Conservation (phyloP, 2,113 vertebrate genomes). For the Oxyura jamaicensis region DNA sequence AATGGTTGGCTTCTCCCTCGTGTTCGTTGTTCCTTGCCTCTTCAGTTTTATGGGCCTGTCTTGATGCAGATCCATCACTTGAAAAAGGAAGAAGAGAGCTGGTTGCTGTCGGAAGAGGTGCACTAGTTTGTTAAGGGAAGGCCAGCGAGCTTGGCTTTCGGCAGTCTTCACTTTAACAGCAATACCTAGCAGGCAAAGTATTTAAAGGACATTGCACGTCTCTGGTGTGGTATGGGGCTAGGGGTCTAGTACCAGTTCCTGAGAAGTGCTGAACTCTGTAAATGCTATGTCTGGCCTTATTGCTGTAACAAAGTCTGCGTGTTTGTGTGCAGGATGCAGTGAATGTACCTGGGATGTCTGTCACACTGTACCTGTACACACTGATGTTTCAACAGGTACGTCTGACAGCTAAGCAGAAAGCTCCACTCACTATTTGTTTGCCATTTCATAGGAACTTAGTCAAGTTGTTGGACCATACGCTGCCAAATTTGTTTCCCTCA, state of each 20-base stretch:
- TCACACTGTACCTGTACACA: constrained; percentile 49
- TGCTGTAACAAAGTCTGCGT: constrained; percentile 53
- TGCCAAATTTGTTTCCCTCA: constrained; percentile 42
- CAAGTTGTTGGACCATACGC: constrained; percentile 30
- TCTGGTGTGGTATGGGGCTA: constrained; percentile 10
- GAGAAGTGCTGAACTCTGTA: constrained; percentile 61
- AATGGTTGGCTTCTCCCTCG: constrained; percentile 87
- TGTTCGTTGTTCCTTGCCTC: constrained; percentile 86
- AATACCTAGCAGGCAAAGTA: constrained; percentile 53
- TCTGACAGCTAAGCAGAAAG: constrained; percentile 60
- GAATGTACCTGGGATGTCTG: constrained; percentile 66
- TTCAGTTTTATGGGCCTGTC: constrained; percentile 83
- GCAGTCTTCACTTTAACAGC: constrained; percentile 65
- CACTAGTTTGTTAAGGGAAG: constrained; percentile 30
- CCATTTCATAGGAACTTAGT: constrained; percentile 58
- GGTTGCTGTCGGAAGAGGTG: constrained; percentile 54
- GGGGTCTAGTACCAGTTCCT: neutral
- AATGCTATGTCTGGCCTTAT: constrained; percentile 60
- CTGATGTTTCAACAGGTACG: constrained; percentile 32
- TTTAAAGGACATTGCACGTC: constrained; percentile 65
- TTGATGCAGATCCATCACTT: constrained; percentile 68
- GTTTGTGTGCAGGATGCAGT: constrained; percentile 21
- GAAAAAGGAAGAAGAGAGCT: neutral
- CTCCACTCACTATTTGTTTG: constrained; percentile 48
- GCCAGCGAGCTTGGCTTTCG: constrained; percentile 53